Evolutionary conservation across 2,888 invertebrate species (phyloP), one percentile per base, ranked within the genome.

Genomic region (Allacma fusca): DNA sequence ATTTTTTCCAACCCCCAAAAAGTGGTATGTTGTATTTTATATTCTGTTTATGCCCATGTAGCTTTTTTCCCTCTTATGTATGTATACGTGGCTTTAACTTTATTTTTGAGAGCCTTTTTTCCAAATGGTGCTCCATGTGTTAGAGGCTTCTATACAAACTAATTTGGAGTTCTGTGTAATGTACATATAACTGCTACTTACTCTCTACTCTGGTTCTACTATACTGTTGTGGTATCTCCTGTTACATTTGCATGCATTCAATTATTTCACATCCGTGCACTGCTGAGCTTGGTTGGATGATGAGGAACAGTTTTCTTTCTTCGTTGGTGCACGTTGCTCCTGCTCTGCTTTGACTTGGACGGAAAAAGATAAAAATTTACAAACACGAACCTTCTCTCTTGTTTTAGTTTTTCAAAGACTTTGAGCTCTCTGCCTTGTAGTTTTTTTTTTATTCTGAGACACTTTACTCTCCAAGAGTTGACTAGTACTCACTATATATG

Each of bases 241-340:
- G 78, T 78, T 75, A 67, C 78, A 78, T 75, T 78, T 78, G 75
- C 77, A 78, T 78, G 70, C 69, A 67, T 65, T 74, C 74, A 67
- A 67, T 74, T 75, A 78, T 78, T 75, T 75, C 67, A 75, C 79
- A 79, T 79, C 79, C 79, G 79, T 79, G 79, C 79, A 64, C 75
- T 79, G 77, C 26, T 62, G 62, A 62, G 64, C 70, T 76, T 69
- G 76, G 76, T 79, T 75, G 71, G 71, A 71, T 65, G 70, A 76
- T 64, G 34, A 34, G 34, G 69, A 62, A 76, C 73, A 64, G 65
- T 74, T 26, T 65, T 64, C 40, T 71, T 74, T 74, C 50, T 50
- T 74, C 44, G 24, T 74, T 40, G 28, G 34, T 65, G 28, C 65
- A 44, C 62, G 23, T 70, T 70, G 26, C 23, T 50, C 29, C 40